Base-by-base conservation (phyloP, 1,140 invertebrate genomes). In the Drosophila pandora region DNA sequence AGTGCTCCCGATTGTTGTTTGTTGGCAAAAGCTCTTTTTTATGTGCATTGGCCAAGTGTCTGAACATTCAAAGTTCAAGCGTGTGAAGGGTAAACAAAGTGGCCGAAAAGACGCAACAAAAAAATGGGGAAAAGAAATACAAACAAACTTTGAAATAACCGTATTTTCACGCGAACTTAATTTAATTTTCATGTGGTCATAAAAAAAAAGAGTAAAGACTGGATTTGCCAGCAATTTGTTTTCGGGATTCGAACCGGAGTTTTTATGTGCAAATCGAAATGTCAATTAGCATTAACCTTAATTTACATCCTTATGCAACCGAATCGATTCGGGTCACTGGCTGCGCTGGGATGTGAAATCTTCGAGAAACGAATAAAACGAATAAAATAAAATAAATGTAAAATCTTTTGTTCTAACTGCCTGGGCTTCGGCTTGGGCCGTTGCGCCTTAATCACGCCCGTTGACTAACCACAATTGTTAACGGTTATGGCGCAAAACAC, bases 61-160 rank as follows among this genome's bases (percentile, higher is more conserved):
- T 57, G 13, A 45, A 34, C 45, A 49, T 41, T 55, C 45, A 74
- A 68, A 75, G 69, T 82, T 81, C 68, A 87, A 53, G 75, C 79
- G 79, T 88, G 75, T 76, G 79, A 88, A 87, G 83, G 83, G 83
- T 79, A 87, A 58, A 72, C 71, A 78, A 43, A 43, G 41, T 43
- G 41, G 41, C 10, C 41, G 17, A 43, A 43, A 43, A 43, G 8
- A 43, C 41, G 17, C 17, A 21, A 41, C 17, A 13, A 43, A 43
- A 17, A 43, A 43, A 9, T n/a, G 17, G 8, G 13, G 3, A 43
- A 43, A 43, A 43, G 39, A 53, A 69, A 76, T 57, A 7, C 43
- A 65, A 58, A 48, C 69, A 30, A 59, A 53, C 28, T 62, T 22
- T 52, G 23, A 79, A 84, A 79, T 76, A 76, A 77, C 59, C 70